Evolutionary conservation across 2,797 vertebrate genomes (phyloP).

Genomic region (Ficedula albicollis): DNA sequence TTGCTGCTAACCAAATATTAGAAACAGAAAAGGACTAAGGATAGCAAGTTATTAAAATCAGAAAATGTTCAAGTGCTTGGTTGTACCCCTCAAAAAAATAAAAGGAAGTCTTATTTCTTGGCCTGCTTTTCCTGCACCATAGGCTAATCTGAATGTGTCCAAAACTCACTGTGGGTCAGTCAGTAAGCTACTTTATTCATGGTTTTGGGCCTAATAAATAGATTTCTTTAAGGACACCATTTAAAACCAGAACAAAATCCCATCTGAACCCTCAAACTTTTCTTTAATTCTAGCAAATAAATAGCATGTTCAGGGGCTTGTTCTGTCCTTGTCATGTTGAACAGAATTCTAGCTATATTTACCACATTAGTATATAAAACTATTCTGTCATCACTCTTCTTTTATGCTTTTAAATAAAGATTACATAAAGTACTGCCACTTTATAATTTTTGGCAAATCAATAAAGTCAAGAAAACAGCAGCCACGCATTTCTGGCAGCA

Average conservation of each 20-base stretch:
- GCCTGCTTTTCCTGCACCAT: background rate
- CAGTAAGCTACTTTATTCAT: background rate
- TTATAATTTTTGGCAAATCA: slow-evolving; percentile 37
- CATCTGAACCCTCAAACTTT: background rate
- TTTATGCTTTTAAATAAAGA: slow-evolving; percentile 63
- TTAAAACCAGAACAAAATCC: background rate
- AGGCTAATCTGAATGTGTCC: background rate
- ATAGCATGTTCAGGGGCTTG: slow-evolving; percentile 9
- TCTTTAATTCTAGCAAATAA: background rate
- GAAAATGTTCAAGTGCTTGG: background rate
- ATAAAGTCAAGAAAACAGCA: slow-evolving; percentile 44
- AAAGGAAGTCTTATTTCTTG: background rate
- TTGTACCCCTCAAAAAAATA: background rate
- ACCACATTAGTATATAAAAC: slow-evolving; percentile 36
- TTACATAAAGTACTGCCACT: slow-evolving; percentile 53
- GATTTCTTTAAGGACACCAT: background rate
- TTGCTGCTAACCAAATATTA: background rate
- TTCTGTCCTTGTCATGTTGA: slow-evolving; percentile 28
- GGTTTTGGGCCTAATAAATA: background rate
- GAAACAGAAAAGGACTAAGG: background rate
- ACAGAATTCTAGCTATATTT: slow-evolving; percentile 48
- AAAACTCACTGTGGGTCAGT: background rate
- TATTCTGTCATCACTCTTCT: slow-evolving; percentile 46
- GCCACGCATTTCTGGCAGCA: slow-evolving; percentile 20
- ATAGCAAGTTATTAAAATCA: background rate